Evolutionary conservation across 1,140 invertebrate genomes (phyloP).

Genomic region (Megalopta genalis): DNA sequence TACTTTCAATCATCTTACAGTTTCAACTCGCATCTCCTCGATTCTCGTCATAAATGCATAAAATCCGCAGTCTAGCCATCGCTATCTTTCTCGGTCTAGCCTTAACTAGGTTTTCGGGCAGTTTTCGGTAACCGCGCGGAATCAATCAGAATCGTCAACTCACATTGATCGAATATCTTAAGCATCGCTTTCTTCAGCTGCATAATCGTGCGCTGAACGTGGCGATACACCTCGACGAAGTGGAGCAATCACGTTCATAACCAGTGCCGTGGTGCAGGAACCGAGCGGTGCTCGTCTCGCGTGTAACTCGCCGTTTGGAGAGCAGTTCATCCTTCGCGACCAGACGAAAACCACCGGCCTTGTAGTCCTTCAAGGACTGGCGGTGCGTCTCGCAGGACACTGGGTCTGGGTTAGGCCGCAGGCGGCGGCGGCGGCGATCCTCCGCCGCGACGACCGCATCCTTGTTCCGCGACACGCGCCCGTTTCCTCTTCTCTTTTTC

Average conservation of each 20-base stretch:
- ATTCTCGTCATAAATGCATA: too few relatives aligned
- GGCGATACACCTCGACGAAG: constrained; percentile 39
- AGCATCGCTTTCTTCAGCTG: constrained; percentile 77
- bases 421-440: too few relatives aligned
- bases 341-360: constrained; percentile 28
- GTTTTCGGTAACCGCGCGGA: too few relatives aligned
- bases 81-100: too few relatives aligned
- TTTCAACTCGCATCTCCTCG: too few relatives aligned
- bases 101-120: too few relatives aligned
- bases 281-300: constrained; percentile 34
- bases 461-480: constrained; percentile 1
- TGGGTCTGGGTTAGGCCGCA: constrained; percentile 3
- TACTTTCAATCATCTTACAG: too few relatives aligned
- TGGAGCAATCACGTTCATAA: constrained; percentile 50
- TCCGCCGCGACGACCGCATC: constrained; percentile 50
- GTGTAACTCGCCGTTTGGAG: constrained; percentile 37
- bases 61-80: too few relatives aligned
- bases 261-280: constrained; percentile 41
- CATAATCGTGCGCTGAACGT: constrained; percentile 69
- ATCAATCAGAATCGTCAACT: constrained; percentile 51
- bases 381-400: constrained; percentile 51
- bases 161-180: constrained; percentile 76
- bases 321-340: constrained; percentile 47
- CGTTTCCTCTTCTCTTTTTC: not conserved
- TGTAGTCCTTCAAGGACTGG: constrained; percentile 50